phyloP scores from a whole-genome alignment of 2,113 vertebrate genomes.

The Zosterops hypoxanthus region DNA sequence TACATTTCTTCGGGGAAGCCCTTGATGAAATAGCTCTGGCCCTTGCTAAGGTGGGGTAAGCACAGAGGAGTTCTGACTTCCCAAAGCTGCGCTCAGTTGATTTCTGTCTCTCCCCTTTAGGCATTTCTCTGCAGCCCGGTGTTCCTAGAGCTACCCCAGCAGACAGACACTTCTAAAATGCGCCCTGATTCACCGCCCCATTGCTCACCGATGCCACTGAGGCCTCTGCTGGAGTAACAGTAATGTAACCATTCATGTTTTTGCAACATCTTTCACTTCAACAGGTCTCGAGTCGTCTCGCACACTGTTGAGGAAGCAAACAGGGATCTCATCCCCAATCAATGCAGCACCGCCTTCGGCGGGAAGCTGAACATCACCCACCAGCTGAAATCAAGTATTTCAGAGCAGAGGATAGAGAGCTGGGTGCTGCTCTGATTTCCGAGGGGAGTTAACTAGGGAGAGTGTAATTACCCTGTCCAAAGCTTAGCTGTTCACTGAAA shows the following conservation, averaged over 20 bases:
- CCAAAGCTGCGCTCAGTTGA: neutral
- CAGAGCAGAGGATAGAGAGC: neutral
- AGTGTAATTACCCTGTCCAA: neutral
- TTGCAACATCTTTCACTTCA: neutral
- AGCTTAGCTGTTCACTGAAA: neutral
- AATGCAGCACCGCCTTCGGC: accelerated
- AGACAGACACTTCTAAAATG: accelerated
- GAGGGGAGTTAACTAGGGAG: neutral
- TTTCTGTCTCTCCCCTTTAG: neutral
- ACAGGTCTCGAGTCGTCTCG: neutral
- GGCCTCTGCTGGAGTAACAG: neutral
- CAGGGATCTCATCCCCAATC: neutral
- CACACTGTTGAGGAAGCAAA: accelerated
- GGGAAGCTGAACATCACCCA: neutral
- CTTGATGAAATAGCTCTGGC: neutral
- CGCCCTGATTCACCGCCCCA: neutral
- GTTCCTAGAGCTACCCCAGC: neutral
- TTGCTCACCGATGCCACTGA: accelerated
- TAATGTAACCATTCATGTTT: neutral
- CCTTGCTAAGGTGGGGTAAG: neutral
- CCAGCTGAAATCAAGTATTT: neutral
- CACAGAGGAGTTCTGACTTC: neutral
- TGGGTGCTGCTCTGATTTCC: neutral
- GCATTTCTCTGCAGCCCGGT: accelerated
- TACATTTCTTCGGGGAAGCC: neutral